These are phyloP conservation scores for Platygyra sinensis DNA, from an alignment of 64 coral and sea anemone genomes.

Conservation along the genomic window DNA sequence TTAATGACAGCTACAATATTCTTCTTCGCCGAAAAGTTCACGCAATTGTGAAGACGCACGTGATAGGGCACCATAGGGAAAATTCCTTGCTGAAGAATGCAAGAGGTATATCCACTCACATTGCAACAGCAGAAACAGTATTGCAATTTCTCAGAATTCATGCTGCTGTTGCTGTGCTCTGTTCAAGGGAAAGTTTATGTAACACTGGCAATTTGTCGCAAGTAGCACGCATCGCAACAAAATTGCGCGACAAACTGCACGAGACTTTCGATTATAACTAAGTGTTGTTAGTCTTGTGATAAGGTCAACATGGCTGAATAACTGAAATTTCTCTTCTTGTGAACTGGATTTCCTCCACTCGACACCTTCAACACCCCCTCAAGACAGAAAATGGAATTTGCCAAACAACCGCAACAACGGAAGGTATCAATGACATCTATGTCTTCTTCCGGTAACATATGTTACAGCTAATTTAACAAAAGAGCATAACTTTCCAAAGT, in stretches of 20 bases:
- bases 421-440: background rate
- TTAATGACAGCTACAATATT: background rate
- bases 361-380: background rate
- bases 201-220: too few relatives aligned
- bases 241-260: too few relatives aligned
- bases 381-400: background rate
- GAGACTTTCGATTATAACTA: too few relatives aligned
- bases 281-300: background rate
- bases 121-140: background rate
- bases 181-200: too few relatives aligned
- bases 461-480: too few relatives aligned
- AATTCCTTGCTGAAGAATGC: background rate
- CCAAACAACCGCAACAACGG: background rate
- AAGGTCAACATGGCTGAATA: background rate
- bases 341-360: background rate
- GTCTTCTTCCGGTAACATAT: too few relatives aligned
- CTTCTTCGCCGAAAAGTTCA: background rate
- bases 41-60: background rate
- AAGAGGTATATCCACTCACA: background rate
- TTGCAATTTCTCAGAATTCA: background rate
- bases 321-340: background rate
- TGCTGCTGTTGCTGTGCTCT: too few relatives aligned
- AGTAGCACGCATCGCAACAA: too few relatives aligned
- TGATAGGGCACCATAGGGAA: background rate
- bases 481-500: too few relatives aligned